A percentile compares a stretch with the other conserved stretches of the same genome.
phyloP scores from a whole-genome alignment of 2,797 vertebrate genomes.

The Sebastiscus tertius region DNA sequence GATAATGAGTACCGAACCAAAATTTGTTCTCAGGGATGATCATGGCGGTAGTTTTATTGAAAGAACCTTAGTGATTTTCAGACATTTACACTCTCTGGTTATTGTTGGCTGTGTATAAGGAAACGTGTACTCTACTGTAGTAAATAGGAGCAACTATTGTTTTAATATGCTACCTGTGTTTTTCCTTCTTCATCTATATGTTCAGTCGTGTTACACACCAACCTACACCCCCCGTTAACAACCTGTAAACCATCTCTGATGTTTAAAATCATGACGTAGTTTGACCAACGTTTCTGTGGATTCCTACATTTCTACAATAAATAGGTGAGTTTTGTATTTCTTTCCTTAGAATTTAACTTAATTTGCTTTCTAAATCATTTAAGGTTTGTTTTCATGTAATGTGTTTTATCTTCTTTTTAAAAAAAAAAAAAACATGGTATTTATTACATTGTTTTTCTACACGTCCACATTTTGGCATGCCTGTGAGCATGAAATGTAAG shows the following conservation, averaged over 20 bases:
- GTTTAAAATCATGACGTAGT: constrained; percentile 48
- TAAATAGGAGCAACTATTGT: constrained; percentile 66
- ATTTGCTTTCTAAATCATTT: constrained; percentile 36
- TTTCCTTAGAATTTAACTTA: constrained; percentile 34
- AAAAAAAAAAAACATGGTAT: constrained; percentile 46
- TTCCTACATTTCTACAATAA: constrained; percentile 28
- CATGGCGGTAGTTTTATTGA: constrained; percentile 54
- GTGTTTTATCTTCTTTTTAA: constrained; percentile 47
- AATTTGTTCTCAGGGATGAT: constrained; percentile 85
- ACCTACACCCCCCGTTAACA: constrained; percentile 12
- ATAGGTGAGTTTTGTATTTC: constrained; percentile 33
- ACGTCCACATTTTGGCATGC: constrained; percentile 54
- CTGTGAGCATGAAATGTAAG: constrained; percentile 52
- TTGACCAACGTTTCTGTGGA: constrained; percentile 44
- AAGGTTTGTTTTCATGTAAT: constrained; percentile 24
- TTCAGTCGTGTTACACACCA: constrained; percentile 42
- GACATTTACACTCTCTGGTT: constrained; percentile 50
- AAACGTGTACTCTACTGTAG: constrained; percentile 77
- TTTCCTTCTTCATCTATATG: constrained; percentile 9
- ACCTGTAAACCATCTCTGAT: constrained; percentile 33
- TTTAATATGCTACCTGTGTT: constrained; percentile 57
- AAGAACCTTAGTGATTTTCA: constrained; percentile 51
- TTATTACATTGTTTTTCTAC: constrained; percentile 62
- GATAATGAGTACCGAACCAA: constrained; percentile 78
- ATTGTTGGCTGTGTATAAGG: constrained; percentile 64